A percentile compares a stretch with the other conserved stretches of the same genome.
Evolutionary conservation across 2,113 vertebrate genomes (phyloP).

Genomic region (Heterochromis multidens): DNA sequence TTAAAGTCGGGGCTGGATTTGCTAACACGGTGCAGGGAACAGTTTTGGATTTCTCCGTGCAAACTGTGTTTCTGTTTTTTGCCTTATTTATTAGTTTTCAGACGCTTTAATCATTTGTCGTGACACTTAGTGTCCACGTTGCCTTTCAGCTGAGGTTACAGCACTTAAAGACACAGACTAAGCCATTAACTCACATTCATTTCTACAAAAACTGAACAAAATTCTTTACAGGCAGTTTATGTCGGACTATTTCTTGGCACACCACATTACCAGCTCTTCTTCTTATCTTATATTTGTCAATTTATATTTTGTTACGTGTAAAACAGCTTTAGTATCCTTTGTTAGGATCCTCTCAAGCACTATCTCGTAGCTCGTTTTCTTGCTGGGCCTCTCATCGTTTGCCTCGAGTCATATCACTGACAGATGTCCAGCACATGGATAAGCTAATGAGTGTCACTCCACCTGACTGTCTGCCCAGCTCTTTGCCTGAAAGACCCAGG

Average conservation of each 20-base stretch:
- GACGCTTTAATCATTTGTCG: background rate
- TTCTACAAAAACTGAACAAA: background rate
- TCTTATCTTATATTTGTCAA: background rate
- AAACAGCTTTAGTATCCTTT: background rate
- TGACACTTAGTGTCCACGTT: background rate
- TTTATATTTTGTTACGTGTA: background rate
- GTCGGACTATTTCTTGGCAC: background rate
- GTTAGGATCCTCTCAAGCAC: background rate
- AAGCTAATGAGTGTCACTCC: slow-evolving; percentile 27
- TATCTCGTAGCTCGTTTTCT: background rate
- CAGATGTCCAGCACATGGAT: slow-evolving; percentile 30
- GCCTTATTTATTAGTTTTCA: background rate
- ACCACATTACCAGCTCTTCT: background rate
- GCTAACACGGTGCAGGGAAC: background rate
- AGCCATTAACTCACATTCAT: background rate
- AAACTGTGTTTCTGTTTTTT: background rate
- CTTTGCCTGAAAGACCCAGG: slow-evolving; percentile 5
- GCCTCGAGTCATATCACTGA: background rate
- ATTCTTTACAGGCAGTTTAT: background rate
- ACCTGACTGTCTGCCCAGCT: slow-evolving; percentile 25
- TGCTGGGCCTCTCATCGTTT: background rate
- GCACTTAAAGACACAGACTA: background rate
- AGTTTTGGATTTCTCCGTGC: background rate
- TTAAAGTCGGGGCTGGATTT: slow-evolving; percentile 14
- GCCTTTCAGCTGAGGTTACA: background rate